Conservation (phyloP, 2,113 vertebrate species). For the Istiophorus platypterus region DNA sequence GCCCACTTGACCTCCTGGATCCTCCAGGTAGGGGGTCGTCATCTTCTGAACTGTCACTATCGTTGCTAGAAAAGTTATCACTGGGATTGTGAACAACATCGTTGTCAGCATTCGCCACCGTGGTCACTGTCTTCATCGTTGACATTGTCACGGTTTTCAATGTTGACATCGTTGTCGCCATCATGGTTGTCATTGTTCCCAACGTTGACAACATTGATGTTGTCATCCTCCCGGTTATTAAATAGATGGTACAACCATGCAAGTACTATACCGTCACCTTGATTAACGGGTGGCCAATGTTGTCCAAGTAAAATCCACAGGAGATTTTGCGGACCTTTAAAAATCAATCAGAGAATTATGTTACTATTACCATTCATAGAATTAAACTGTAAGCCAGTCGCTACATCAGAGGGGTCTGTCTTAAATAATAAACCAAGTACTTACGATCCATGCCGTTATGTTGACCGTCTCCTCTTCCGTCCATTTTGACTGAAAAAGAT, state of each 20-base stretch:
- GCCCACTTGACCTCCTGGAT: neutral
- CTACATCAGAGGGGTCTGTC: neutral
- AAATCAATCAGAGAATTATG: neutral
- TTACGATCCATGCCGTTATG: constrained; percentile 15
- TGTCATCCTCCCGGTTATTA: no score
- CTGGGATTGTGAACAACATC: neutral
- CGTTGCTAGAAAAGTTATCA: no score
- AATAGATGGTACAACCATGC: neutral
- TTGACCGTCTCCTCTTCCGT: neutral
- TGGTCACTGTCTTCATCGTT: neutral
- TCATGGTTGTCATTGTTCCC: neutral
- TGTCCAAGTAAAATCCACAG: neutral
- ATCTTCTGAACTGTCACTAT: no score
- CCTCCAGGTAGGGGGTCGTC: neutral
- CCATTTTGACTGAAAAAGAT: neutral
- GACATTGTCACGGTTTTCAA: neutral
- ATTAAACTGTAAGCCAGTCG: neutral
- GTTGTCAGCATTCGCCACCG: neutral
- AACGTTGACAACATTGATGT: neutral
- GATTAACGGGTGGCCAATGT: neutral
- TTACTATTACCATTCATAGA: no score
- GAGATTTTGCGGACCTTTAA: no score
- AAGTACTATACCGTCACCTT: neutral
- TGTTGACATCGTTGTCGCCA: neutral
- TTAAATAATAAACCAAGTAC: constrained; percentile 2